Evolutionary conservation across 2,113 vertebrate species (phyloP), one percentile per base, ranked within the genome.

Genomic region (Eidolon helvum): DNA sequence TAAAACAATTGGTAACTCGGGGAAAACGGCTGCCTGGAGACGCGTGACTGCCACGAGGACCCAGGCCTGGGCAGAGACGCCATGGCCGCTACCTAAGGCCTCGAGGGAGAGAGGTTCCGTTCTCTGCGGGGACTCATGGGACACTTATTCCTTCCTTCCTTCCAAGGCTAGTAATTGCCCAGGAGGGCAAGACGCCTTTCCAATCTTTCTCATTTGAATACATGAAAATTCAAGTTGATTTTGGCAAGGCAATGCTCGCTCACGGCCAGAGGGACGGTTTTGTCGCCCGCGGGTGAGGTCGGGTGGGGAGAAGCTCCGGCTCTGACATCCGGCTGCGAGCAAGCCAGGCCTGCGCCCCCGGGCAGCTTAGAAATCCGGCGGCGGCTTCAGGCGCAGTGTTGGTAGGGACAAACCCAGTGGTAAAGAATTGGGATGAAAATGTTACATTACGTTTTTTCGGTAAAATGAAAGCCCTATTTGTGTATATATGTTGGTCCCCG

Each of bases 201-300:
- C 82, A 94, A 55, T 69, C 61, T 66, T 38, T 82, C 86, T 96
- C 93, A 94, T 98, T 98, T 98, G 94, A 98, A 97, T 97, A 91
- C 91, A 97, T 95, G 94, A 96, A 97, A 98, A 98, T 96, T 48
- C 21, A 79, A 94, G 94, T 97, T 97, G 96, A 91, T 96, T 95
- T 95, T 96, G 95, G 97, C 97, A 91, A 74, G 50, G 50, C 1
- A 14, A 69, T 15, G 50, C 71, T 87, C 24, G 22, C 66, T 93
- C 38, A 6, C n/a, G 7, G 93, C 97, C 95, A 95, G 93, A 86
- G 33, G 10, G 79, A 87, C 71, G 33, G 97, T 98, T 97, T 79
- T 96, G 94, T 89, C 48, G 59, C 97, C 90, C 30, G 53, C n/a
- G 71, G 97, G 96, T 33, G 55, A 96, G 92, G 95, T 84, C 53